A percentile compares a stretch with the other conserved stretches of the same genome.
Conservation (phyloP, 2,797 vertebrate species). For the Heteromormyrus szaboi region DNA sequence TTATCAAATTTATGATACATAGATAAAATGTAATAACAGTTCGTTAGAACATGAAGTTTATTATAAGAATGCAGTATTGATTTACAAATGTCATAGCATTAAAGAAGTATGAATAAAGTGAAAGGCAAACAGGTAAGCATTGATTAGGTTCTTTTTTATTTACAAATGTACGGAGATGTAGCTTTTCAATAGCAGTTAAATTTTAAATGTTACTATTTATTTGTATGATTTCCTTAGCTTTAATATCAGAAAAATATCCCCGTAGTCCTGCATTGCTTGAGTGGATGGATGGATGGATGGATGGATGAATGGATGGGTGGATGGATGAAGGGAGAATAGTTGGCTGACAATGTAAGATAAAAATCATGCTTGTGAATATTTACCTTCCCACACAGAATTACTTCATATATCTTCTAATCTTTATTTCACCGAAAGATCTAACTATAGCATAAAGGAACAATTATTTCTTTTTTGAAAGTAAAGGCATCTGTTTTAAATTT, state of each 20-base stretch:
- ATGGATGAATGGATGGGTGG: background rate
- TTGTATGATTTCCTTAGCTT: background rate
- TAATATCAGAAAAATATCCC: background rate
- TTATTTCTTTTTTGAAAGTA: background rate
- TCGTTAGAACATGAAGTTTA: background rate
- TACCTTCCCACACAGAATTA: background rate
- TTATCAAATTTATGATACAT: background rate
- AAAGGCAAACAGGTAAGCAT: slow-evolving; percentile 3
- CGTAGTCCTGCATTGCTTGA: background rate
- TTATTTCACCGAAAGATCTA: background rate
- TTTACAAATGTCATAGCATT: slow-evolving; percentile 15
- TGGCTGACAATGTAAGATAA: background rate
- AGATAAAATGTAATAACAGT: background rate
- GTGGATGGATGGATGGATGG: background rate
- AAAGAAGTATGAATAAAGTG: background rate
- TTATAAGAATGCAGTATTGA: slow-evolving; percentile 5
- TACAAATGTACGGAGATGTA: background rate
- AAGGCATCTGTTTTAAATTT: background rate
- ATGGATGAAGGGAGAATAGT: background rate
- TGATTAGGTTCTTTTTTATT: slow-evolving; percentile 6
- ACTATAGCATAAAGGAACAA: background rate
- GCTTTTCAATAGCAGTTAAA: slow-evolving; percentile 5
- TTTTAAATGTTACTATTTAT: slow-evolving; percentile 2
- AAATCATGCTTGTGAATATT: background rate
- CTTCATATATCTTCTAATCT: background rate